These are phyloP conservation scores for Uria lomvia DNA, from an alignment of 2,113 vertebrate species.

Conservation along the genomic window DNA sequence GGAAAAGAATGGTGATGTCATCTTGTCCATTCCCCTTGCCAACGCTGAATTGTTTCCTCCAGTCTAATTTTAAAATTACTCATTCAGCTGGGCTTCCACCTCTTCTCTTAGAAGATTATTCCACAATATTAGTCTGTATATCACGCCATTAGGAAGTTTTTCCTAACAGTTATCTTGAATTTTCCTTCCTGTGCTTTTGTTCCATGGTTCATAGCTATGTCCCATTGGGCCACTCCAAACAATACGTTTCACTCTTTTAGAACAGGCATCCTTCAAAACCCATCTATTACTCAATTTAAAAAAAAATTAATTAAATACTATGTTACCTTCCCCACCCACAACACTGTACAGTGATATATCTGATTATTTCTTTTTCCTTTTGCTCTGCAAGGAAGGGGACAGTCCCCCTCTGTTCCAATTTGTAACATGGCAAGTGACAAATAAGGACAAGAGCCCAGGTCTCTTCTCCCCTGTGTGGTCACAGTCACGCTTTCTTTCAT, in stretches of 20 bases:
- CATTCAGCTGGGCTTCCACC: slow-evolving; percentile 14
- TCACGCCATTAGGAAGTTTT: slow-evolving; percentile 25
- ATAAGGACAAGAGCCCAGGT: neutral
- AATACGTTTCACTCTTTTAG: neutral
- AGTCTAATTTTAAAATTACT: slow-evolving; percentile 58
- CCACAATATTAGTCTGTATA: slow-evolving; percentile 30
- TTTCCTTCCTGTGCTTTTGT: slow-evolving; percentile 46
- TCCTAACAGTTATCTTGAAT: slow-evolving; percentile 24
- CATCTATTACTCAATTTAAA: neutral
- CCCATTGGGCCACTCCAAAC: neutral
- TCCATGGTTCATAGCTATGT: neutral
- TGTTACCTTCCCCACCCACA: neutral
- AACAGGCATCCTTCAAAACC: neutral
- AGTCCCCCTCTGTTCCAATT: neutral
- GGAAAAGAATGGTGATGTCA: slow-evolving; percentile 57
- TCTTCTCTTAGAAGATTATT: slow-evolving; percentile 46
- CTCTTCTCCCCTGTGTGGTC: neutral
- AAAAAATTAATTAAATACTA: neutral
- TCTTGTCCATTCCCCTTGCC: slow-evolving; percentile 40
- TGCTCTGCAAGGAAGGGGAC: neutral
- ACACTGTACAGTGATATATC: neutral
- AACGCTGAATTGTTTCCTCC: slow-evolving; percentile 43
- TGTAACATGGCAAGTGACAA: accelerated
- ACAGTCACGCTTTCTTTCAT: neutral
- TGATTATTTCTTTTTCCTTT: neutral